Base-by-base conservation (phyloP, 2,888 invertebrate genomes). In the Campoplex capitator region DNA sequence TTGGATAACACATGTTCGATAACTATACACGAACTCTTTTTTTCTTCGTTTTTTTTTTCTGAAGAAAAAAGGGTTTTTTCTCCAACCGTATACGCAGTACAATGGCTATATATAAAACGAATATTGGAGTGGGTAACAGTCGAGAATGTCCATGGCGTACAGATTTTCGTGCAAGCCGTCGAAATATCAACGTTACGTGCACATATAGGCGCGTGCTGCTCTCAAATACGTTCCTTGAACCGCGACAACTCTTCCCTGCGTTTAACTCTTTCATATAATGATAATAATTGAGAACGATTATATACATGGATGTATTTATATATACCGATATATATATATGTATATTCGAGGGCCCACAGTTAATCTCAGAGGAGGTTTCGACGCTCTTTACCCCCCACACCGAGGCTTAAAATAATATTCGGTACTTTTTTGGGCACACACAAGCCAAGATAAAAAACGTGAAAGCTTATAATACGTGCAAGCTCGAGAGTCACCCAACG, bases 401-500 rank as follows among this genome's bases (percentile, higher is more conserved):
- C 89, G 94, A 93, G 93, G 91, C 93, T 93, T 93, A 93, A 94
- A 94, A 94, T 94, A 94, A 94, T 93, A 93, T 92, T 93, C 92
- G 85, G 89, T 89, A 88, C 91, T 92, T 93, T 93, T 93, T 93
- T 91, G 89, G 88, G 88, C 87, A 70, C 82, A 82, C 81, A 70
- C 70, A 75, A 87, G 74, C 86, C 70, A 54, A 68, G 73, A 65
- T 48, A 68, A 71, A 68, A 38, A 56, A 51, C 9, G 51, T 56
- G 48, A 65, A 42, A 62, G 48, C 32, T 56, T 51, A 51, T 74
- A 82, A 62, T 76, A 76, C 75, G 62, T 68, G 54, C 75, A 65
- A 74, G 68, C 35, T 48, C 78, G 71, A 76, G 84, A 62, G 35
- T 73, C 78, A 79, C 74, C 78, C 83, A 82, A 89, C 88, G 89